Conservation (phyloP, 2,113 vertebrate genomes). For the Propithecus coquereli region DNA sequence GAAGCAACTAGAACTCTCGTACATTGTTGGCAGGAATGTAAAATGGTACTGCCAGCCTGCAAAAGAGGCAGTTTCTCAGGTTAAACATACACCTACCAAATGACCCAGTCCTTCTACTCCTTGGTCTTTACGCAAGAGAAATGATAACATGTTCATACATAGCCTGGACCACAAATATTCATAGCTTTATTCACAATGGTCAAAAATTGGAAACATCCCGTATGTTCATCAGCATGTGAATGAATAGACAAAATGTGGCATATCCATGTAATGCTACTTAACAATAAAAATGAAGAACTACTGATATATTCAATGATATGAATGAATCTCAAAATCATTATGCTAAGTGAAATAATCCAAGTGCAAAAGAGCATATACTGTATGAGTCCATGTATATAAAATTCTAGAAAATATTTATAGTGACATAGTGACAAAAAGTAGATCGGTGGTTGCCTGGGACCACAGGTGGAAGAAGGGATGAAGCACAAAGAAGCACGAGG, state of each 20-base stretch:
- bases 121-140: not conserved
- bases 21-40: too few relatives aligned
- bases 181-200: not conserved
- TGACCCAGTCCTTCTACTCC: not conserved
- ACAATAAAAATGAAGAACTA: not conserved
- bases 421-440: not conserved
- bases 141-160: not conserved
- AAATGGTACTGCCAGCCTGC: not conserved
- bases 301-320: rapidly evolving
- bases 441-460: not conserved
- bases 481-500: too few relatives aligned
- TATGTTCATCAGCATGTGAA: not conserved
- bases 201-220: not conserved
- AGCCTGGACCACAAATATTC: not conserved
- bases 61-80: not conserved
- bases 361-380: not conserved
- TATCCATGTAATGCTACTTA: not conserved
- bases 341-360: not conserved
- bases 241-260: not conserved
- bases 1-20: not conserved
- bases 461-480: not conserved
- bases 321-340: not conserved
- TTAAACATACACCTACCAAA: not conserved
- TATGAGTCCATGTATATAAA: not conserved
- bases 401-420: not conserved